Evolutionary conservation across 2,113 vertebrate genomes (phyloP).

Genomic region (Cheilinus undulatus): DNA sequence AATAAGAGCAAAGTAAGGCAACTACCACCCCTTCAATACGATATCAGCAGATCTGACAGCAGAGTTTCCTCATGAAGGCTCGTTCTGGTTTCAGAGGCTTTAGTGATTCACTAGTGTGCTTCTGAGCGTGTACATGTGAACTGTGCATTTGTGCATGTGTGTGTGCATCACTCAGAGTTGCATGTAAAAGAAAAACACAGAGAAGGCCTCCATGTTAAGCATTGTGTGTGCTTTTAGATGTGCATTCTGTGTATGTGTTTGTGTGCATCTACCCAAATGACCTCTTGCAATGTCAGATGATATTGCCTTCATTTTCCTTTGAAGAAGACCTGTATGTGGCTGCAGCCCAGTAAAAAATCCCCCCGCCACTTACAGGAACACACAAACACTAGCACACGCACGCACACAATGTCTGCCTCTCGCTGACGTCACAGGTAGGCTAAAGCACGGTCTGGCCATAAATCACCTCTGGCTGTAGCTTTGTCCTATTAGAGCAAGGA

Average conservation of each 20-base stretch:
- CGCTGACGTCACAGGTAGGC: constrained; percentile 69
- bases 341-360: constrained; percentile 53
- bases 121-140: constrained; percentile 16
- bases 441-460: constrained; percentile 76
- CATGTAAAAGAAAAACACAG: neutral
- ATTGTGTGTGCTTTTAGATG: neutral
- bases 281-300: constrained; percentile 66
- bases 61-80: constrained; percentile 35
- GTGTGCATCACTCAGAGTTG: neutral
- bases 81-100: constrained; percentile 29
- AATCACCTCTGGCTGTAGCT: constrained; percentile 80
- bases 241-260: constrained; percentile 4
- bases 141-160: constrained; percentile 4
- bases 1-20: constrained; percentile 55
- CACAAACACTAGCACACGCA: constrained; percentile 27
- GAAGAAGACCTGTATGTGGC: constrained; percentile 62
- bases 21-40: constrained; percentile 37
- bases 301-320: constrained; percentile 61
- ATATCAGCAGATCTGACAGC: constrained; percentile 62
- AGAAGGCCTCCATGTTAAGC: neutral
- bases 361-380: constrained; percentile 34
- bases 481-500: constrained; percentile 82
- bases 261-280: constrained; percentile 43
- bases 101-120: constrained; percentile 16
- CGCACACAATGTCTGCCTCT: constrained; percentile 25